These are phyloP conservation scores for Tenthredo amoena DNA, from an alignment of 2,888 invertebrate species.

Conservation along the genomic window DNA sequence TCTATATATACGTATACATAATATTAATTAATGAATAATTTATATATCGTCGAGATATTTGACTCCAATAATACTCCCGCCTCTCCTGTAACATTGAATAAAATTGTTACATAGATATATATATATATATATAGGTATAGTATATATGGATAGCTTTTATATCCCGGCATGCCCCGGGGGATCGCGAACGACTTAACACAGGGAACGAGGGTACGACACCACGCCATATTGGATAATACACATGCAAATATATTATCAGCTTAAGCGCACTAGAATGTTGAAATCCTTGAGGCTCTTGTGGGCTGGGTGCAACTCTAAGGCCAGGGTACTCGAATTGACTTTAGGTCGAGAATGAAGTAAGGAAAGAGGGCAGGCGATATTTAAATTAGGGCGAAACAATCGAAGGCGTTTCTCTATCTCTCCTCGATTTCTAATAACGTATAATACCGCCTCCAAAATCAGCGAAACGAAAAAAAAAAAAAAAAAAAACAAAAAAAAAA, in stretches of 20 bases:
- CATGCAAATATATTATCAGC: constrained; percentile 63
- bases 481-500: background rate
- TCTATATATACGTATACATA: background rate
- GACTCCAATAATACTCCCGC: background rate
- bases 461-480: background rate
- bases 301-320: constrained; percentile 30
- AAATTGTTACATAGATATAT: background rate
- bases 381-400: constrained; percentile 41
- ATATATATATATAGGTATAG: background rate
- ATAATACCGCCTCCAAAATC: background rate
- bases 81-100: background rate
- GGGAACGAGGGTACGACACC: constrained; percentile 10
- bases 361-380: constrained; percentile 6
- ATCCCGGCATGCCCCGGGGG: constrained; percentile 13
- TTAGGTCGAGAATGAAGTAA: background rate
- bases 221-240: constrained; percentile 38
- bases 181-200: constrained; percentile 2
- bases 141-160: background rate
- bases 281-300: constrained; percentile 64
- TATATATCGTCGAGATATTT: background rate
- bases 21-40: background rate
- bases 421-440: background rate
- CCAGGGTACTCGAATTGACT: constrained; percentile 42
- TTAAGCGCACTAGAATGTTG: constrained; percentile 65
- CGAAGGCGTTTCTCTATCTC: background rate